Base-by-base conservation (phyloP, 2,888 invertebrate genomes). In the Acanthosepion pharaonis region DNA sequence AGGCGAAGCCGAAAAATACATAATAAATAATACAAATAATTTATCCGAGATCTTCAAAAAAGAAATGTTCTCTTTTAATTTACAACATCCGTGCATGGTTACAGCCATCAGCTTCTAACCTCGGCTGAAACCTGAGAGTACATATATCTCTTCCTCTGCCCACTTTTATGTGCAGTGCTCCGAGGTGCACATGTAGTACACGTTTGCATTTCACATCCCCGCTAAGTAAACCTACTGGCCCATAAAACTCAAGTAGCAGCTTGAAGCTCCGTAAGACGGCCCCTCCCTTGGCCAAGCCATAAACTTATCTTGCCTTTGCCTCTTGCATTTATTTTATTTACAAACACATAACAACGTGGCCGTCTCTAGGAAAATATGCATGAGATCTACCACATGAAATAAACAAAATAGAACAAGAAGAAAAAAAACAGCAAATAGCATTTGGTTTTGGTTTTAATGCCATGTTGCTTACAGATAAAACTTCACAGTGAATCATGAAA, bases 401-500 rank as follows among this genome's bases (percentile, higher is more conserved):
- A 33, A 78, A 78, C n/a, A 15, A n/a, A 78, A 78, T 18, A 5
- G 18, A n/a, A 33, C 0, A 78, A 78, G 5, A 59, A n/a, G n/a
- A 59, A 59, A 23, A 59, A 20, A 11, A 78, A 9, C 8, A 11
- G 78, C n/a, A 5, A n/a, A 78, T n/a, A 78, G n/a, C 5, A 15
- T n/a, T n/a, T 78, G 78, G n/a, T n/a, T n/a, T 15, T 15, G n/a
- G 78, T 78, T 78, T 78, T 78, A 33, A 78, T 78, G 78, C 33
- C 78, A 78, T n/a, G 78, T 78, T 78, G n/a, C 78, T n/a, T 78
- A 78, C 78, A 33, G 78, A 78, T 78, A 78, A 78, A 78, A 33
- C 78, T 78, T 78, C 78, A 78, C n/a, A 78, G n/a, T 15, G 78
- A 78, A 78, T 78, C 78, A 78, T 78, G 78, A 78, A 78, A 33